Conservation (phyloP, 2,888 invertebrate species). For the Microctonus aethiopoides region DNA sequence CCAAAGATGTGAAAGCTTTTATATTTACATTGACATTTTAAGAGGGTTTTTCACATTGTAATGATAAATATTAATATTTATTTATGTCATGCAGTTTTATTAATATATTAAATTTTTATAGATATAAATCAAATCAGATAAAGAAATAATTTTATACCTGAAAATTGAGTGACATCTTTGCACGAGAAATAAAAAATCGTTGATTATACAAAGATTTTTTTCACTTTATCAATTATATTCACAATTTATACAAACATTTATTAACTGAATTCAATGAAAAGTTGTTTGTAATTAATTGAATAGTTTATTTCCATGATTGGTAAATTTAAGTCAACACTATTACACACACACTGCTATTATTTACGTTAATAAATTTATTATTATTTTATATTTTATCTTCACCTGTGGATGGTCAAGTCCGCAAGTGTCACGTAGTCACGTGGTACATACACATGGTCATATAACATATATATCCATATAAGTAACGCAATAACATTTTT, state of each 20-base stretch:
- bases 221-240: too few relatives aligned
- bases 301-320: neutral
- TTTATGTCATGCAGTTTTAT: neutral
- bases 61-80: too few relatives aligned
- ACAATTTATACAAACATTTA: neutral
- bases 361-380: too few relatives aligned
- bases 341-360: neutral
- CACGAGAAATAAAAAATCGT: neutral
- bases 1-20: too few relatives aligned
- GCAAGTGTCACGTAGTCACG: neutral
- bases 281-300: neutral
- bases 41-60: too few relatives aligned
- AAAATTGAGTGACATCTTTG: conserved; percentile 10
- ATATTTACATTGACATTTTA: too few relatives aligned
- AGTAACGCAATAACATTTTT: too few relatives aligned
- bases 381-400: neutral
- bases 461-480: neutral
- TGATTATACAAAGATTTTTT: neutral
- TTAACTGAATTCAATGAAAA: neutral
- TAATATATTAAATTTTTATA: neutral
- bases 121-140: neutral
- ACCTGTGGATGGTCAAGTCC: neutral
- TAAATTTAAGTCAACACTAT: neutral
- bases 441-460: neutral
- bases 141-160: conserved; percentile 4